Base-by-base conservation (phyloP, 2,888 invertebrate species). In the Stenotaenia linearis region DNA sequence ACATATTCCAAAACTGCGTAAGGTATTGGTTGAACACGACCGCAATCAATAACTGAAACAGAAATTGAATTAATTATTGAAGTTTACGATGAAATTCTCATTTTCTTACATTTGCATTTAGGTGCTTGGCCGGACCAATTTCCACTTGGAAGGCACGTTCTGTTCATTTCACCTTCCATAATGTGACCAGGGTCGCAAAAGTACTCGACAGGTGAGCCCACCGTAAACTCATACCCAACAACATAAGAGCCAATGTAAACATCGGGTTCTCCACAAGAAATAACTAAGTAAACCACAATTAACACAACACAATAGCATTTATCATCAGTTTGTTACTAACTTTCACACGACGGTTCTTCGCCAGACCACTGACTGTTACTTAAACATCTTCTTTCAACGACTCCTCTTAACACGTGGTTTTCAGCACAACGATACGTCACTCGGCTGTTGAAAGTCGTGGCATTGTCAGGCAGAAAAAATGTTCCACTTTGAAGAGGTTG, bases 301-400 rank as follows among this genome's bases (percentile, higher is more conserved):
- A 28, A 28, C 5, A 6, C 4, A 9, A 5, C 30, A 30, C 7
- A 32, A 76, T 4, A 9, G 35, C 4, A 35, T 28, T 76, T 32
- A n/a, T n/a, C n/a, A n/a, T n/a, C n/a, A 32, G 32, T 32, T 32
- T 6, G 9, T 40, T 7, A 78, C 78, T 28, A 86, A 93, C 93
- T 86, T 88, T 94, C 93, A 86, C 96, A 96, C n/a, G 92, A 90
- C 0, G 95, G 95, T 77, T 93, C 91, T 84, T 92, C 92, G 56
- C 92, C 91, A 0, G 93, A 93, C 95, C 95, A 96, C 85, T 93
- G 93, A 12, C 94, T 95, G 82, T 95, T 94, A 80, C 91, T 89
- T 40, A 92, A 92, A 85, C 96, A 96, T 23, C 89, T 90, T 75
- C 94, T 89, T 23, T 88, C 89, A 12, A 88, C 88, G 75, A 92